Percentiles rank a stretch among this genome's conserved stretches.
These are phyloP conservation scores for Drosophila emarginata DNA, from an alignment of 2,888 invertebrate species.

Conservation along the genomic window DNA sequence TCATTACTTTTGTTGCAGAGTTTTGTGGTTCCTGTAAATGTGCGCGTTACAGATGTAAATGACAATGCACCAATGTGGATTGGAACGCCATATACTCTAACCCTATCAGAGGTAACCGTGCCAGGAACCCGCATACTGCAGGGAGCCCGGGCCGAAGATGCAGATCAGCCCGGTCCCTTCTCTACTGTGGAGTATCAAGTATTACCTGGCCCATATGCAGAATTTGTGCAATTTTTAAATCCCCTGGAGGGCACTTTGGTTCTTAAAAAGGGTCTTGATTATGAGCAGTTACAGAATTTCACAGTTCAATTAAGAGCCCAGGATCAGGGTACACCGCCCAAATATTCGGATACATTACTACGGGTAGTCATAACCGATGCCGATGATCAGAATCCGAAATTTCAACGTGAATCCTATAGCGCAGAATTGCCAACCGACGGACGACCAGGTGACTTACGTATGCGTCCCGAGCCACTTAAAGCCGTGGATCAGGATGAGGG, in stretches of 20 bases:
- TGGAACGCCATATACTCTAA: slow-evolving; percentile 91
- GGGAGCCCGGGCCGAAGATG: slow-evolving; percentile 90
- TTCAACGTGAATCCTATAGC: slow-evolving; percentile 89
- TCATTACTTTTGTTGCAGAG: slow-evolving; percentile 66
- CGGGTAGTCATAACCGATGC: slow-evolving; percentile 92
- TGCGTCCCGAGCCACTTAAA: slow-evolving; percentile 88
- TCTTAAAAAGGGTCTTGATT: slow-evolving; percentile 91
- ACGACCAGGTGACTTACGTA: slow-evolving; percentile 84
- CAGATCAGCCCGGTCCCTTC: slow-evolving; percentile 94
- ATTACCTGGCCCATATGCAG: slow-evolving; percentile 90
- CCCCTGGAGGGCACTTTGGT: slow-evolving; percentile 93
- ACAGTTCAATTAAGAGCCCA: slow-evolving; percentile 89
- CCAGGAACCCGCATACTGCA: slow-evolving; percentile 89
- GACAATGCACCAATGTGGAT: slow-evolving; percentile 94
- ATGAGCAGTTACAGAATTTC: slow-evolving; percentile 90
- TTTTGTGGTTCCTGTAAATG: slow-evolving; percentile 82
- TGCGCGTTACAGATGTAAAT: slow-evolving; percentile 93
- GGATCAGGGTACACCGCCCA: slow-evolving; percentile 92
- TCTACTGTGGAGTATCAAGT: slow-evolving; percentile 92
- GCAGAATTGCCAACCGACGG: slow-evolving; percentile 86
- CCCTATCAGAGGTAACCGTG: slow-evolving; percentile 92
- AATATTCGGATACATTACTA: slow-evolving; percentile 88
- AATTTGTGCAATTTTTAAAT: slow-evolving; percentile 92
- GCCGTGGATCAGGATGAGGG: slow-evolving; percentile 89
- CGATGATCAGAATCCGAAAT: slow-evolving; percentile 95